Conservation (phyloP, 2,113 vertebrate species). For the Okapia johnstoni region DNA sequence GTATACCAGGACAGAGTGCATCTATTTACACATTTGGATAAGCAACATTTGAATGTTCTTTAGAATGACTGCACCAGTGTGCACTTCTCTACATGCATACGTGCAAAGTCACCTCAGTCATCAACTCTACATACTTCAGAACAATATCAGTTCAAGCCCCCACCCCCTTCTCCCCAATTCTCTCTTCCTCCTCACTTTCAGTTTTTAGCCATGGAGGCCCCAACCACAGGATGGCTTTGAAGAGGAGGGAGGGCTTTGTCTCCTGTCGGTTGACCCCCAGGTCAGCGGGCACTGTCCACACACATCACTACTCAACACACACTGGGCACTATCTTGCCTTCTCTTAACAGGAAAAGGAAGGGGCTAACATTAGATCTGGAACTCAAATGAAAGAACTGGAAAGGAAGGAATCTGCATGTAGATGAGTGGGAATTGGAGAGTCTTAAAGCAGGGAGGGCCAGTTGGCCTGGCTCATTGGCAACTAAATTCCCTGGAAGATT, state of each 20-base stretch:
- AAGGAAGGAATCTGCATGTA: neutral
- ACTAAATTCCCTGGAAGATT: neutral
- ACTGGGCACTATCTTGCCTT: neutral
- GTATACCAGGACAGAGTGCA: neutral
- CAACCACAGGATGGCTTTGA: neutral
- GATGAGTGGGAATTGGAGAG: neutral
- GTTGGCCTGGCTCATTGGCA: neutral
- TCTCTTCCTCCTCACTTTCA: neutral
- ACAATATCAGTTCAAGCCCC: neutral
- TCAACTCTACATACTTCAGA: neutral
- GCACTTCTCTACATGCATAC: accelerated
- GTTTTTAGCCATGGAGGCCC: neutral
- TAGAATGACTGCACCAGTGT: neutral
- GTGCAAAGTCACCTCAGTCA: neutral
- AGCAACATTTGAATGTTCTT: neutral
- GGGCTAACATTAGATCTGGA: neutral
- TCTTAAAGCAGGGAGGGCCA: neutral
- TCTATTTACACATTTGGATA: neutral
- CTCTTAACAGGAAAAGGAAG: neutral
- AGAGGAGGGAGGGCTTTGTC: neutral
- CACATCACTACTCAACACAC: neutral
- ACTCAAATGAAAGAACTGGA: neutral
- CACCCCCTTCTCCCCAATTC: neutral
- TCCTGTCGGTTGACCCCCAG: neutral
- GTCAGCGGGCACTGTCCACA: neutral